Base-by-base conservation (phyloP, 92 coral and sea anemone genomes). In the Pocillopora grandis region DNA sequence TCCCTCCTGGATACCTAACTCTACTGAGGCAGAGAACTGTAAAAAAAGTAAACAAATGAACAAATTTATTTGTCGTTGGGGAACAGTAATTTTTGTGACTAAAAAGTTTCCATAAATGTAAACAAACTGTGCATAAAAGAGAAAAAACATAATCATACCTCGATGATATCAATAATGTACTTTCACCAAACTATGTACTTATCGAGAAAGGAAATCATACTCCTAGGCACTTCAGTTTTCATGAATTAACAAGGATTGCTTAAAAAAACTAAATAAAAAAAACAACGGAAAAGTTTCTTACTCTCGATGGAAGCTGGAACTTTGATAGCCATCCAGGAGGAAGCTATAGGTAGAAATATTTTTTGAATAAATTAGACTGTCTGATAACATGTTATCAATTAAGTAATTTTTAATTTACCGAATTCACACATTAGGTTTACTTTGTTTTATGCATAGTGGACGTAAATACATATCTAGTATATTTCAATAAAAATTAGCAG, bases 11-110 rank as follows among this genome's bases (percentile, higher is more conserved):
- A 88, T 71, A 15, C 88, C 91, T 55, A 35, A 31, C 72, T 88
- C 88, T 33, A 84, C 91, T 20, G 91, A 84, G 48, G 81, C 88
- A 31, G 88, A 83, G 68, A 81, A 88, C 87, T 82, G 80, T 69
- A 86, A 79, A 86, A 71, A 57, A 68, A 17, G 80, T 69, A 86
- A 79, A 86, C 33, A 57, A 68, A 17, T 23, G 21, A 33, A 72
- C 48, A 16, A 18, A 42, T 18, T 12, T 48, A 72, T 21, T 23
- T 18, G 21, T 18, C 10, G 19, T 23, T n/a, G 49, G 57, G 12
- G 52, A 74, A 72, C 0, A 12, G 31, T 74, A 74, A 55, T n/a
- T 74, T 52, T 52, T 55, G 78, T 16, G 57, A 18, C 8, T 49
- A 18, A 36, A 74, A 2, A 20, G 31, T 12, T 55, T 74, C 63